Evolutionary conservation across 2,888 invertebrate species (phyloP), one percentile per base, ranked within the genome.

Genomic region (Sylvicola fuscatus): DNA sequence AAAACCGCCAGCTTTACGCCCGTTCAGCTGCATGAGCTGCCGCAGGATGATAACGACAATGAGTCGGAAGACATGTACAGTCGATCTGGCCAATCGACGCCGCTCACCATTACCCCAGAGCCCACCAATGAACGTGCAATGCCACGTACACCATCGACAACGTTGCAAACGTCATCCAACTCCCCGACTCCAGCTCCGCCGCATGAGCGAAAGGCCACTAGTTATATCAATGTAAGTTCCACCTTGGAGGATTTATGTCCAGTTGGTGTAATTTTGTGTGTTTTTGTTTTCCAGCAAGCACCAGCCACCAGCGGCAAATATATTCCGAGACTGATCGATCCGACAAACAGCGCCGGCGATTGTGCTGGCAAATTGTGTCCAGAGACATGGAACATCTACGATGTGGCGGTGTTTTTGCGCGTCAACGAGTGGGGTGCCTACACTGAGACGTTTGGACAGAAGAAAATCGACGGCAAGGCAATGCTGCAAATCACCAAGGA

Each of bases 381-480:
- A 8, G 64, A 66, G 28, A 67, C 70, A 40, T 92, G 92, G 93
- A 79, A 72, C 41, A 69, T 80, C 0, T 67, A 70, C 44, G 89
- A 92, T 52, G 92, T 92, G 7, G 81, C 81, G 14, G 78, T 83
- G 55, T 93, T 92, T 61, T 68, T 93, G 35, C 71, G 81, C 33
- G 77, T 83, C 31, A 92, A 92, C 54, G 90, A 90, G 53, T 77
- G 76, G 47, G 72, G 71, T 38, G 71, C 74, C 8, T 74, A 77
- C 51, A 74, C 75, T 47, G 67, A 70, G 45, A 70, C 68, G 37
- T 75, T 76, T 47, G 64, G 61, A 46, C 62, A 72, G 43, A 62
- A 77, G 66, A 73, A 73, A 54, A 74, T 92, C 42, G 80, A 81
- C 45, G 92, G 93, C 2, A 71, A 76, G 40, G 70, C 70, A 51